These are phyloP conservation scores for Cryptomyrus ogoouensis DNA, from an alignment of 2,113 vertebrate species.

Conservation along the genomic window DNA sequence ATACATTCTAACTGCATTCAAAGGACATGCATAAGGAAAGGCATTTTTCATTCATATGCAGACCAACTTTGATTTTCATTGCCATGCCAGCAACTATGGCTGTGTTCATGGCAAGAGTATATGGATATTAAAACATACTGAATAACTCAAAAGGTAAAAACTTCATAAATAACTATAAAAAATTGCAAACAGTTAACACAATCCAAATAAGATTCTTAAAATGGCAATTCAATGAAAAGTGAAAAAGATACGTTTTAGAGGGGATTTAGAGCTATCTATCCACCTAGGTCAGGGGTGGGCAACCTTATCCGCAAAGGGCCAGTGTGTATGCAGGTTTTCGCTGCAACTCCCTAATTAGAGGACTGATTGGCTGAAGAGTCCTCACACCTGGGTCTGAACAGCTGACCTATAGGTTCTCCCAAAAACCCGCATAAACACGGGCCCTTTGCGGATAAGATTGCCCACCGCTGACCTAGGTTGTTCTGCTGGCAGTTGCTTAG, in stretches of 20 bases:
- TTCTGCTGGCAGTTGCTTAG: too few species aligned
- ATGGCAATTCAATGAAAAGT: background rate
- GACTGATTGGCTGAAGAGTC: too few species aligned
- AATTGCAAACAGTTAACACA: too few species aligned
- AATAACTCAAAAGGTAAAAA: background rate
- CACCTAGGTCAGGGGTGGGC: too few species aligned
- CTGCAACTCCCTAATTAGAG: too few species aligned
- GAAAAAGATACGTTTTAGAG: background rate
- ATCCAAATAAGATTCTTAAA: background rate
- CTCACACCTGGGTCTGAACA: too few species aligned
- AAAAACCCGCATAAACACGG: too few species aligned
- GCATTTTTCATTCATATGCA: background rate
- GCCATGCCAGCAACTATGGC: background rate
- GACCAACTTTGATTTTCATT: background rate
- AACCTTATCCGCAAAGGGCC: too few species aligned
- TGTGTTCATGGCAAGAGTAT: background rate
- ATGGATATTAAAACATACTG: background rate
- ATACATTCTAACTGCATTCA: background rate
- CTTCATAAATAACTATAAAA: background rate
- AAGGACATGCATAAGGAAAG: background rate
- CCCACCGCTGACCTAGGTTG: too few species aligned
- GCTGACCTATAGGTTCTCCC: too few species aligned
- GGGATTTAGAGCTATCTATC: background rate
- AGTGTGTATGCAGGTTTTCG: too few species aligned
- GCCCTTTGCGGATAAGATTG: too few species aligned